Base-by-base conservation (phyloP, 2,113 vertebrate species). In the Hemiprocne comata region DNA sequence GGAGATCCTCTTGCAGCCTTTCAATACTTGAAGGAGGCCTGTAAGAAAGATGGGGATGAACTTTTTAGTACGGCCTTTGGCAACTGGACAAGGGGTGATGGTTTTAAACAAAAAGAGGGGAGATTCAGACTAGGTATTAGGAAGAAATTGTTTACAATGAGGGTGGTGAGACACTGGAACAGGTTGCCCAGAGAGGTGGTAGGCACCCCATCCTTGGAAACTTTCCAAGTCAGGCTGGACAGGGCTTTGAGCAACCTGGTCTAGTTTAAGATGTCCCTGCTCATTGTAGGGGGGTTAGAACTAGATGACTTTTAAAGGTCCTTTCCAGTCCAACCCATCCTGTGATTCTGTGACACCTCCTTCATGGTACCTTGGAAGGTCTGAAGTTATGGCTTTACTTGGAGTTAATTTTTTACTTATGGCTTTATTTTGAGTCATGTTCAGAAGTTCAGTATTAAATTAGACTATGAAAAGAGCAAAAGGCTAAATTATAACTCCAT, bases 361-460 rank as follows among this genome's bases (percentile, higher is more conserved):
- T 48, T 46, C 0, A 0, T 0, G 6, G 34, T 12, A 55, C 44
- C 11, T 15, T 21, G 10, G 11, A 19, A 79, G 12, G 25, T 60
- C 38, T 58, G 19, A 85, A 72, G 31, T 62, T n/a, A 73, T 0
- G 0, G 34, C 48, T 75, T 34, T 54, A 18, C 21, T 42, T n/a
- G 17, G 12, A 67, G 26, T 6, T 9, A 38, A 34, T 36, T 48
- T 60, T 66, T 48, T 7, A 72, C 9, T 17, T 17, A 23, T 7
- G 34, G 62, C 13, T 96, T 93, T 54, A 50, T 73, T 85, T 28
- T 33, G 15, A 75, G 28, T 44, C 42, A 17, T 0, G 23, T 33
- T 42, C 44, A 64, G 23, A 64, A 65, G 13, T 17, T 46, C 53
- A 36, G 31, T 8, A n/a, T 28, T 44, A 44, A 65, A 79, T 17